Conservation (phyloP, 2,113 vertebrate species). For the Ariopsis seemanni region DNA sequence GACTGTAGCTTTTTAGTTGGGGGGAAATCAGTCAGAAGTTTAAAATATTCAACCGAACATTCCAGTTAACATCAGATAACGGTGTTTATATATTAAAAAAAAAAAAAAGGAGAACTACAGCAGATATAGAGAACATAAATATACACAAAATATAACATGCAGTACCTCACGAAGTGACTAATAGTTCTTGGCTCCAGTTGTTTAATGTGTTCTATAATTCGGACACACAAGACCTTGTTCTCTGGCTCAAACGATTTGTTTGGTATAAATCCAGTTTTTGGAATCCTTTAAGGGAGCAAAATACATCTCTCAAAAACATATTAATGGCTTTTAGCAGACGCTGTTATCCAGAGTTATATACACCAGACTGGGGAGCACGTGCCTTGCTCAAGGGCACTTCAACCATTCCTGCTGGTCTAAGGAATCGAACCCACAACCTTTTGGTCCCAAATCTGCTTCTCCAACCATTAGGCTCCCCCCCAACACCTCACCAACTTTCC, state of each 20-base stretch:
- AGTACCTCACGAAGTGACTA: background rate
- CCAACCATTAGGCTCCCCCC: no score
- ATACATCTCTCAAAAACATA: no score
- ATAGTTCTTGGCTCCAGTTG: slow-evolving; percentile 18
- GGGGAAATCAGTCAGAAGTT: background rate
- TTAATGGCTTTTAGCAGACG: no score
- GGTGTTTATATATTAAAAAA: background rate
- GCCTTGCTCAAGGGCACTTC: no score
- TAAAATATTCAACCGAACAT: background rate
- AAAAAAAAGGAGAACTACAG: background rate
- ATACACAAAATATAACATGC: background rate
- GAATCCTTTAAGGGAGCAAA: background rate
- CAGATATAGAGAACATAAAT: background rate
- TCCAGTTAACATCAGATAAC: background rate
- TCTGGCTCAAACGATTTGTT: slow-evolving; percentile 11
- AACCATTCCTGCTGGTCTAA: no score
- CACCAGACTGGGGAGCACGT: no score
- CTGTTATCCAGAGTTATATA: no score
- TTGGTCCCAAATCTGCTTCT: no score
- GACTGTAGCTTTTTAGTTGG: background rate
- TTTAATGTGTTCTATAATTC: background rate
- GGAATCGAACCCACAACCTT: no score
- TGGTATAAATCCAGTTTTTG: background rate
- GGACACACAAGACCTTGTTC: slow-evolving; percentile 17
- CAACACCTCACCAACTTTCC: no score